phyloP scores from a whole-genome alignment of 2,113 vertebrate species.

The Prolemur simus region DNA sequence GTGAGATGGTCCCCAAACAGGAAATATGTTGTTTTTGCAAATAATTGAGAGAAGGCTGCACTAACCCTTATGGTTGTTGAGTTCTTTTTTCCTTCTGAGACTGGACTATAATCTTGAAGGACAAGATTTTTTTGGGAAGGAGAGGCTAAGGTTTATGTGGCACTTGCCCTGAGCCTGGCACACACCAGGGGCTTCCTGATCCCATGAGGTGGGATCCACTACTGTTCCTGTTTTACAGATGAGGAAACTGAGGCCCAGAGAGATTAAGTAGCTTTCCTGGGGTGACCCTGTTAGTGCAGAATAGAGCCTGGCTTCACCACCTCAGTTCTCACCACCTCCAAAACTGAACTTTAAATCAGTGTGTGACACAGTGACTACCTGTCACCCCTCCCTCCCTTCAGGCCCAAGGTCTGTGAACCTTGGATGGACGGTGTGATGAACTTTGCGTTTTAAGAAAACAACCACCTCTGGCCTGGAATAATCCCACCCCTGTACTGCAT shows the following conservation, averaged over 20 bases:
- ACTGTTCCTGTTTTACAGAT: neutral
- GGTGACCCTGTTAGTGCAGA: neutral
- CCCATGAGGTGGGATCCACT: neutral
- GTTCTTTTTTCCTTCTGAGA: neutral
- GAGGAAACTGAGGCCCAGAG: neutral
- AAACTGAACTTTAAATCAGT: neutral
- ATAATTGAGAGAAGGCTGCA: neutral
- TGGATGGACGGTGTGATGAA: neutral
- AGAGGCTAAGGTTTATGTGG: neutral
- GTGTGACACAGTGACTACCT: neutral
- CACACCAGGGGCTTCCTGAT: neutral
- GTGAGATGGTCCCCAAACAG: neutral
- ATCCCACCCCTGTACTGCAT: accelerated
- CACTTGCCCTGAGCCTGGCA: neutral
- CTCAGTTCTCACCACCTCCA: neutral
- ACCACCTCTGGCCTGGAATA: neutral
- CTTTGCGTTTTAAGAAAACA: neutral
- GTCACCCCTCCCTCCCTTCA: neutral
- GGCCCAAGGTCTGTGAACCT: neutral
- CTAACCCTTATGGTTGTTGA: neutral
- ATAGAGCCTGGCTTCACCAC: neutral
- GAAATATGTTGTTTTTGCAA: neutral
- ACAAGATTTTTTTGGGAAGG: neutral
- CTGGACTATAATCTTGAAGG: neutral
- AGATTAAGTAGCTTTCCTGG: neutral